Evolutionary conservation across 2,797 vertebrate species (phyloP).

Genomic region (Malurus splendens): DNA sequence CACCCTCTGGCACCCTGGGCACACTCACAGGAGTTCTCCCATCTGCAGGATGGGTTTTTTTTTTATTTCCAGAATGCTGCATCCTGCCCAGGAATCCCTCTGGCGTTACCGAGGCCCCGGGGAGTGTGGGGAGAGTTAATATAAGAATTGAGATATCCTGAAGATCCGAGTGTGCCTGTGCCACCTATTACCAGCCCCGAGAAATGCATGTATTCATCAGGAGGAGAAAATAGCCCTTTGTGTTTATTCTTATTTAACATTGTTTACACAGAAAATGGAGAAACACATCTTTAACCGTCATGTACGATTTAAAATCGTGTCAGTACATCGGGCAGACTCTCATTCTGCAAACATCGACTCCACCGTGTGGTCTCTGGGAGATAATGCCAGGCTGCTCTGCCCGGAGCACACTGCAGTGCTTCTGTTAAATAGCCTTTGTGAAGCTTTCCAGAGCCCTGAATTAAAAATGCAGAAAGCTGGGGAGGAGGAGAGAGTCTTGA

Average conservation of each 20-base stretch:
- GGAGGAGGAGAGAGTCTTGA: background rate
- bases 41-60: background rate
- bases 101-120: background rate
- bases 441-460: conserved; percentile 29
- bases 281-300: conserved; percentile 55
- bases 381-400: conserved; percentile 36
- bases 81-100: background rate
- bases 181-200: background rate
- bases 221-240: conserved; percentile 43
- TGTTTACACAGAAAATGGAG: conserved; percentile 67
- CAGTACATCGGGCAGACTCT: background rate
- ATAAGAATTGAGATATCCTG: conserved; percentile 18
- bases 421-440: conserved; percentile 39
- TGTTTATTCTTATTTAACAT: conserved; percentile 63
- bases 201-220: conserved; percentile 25
- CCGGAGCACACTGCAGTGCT: conserved; percentile 13
- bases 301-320: conserved; percentile 42
- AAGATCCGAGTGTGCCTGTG: background rate
- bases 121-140: background rate
- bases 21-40: background rate
- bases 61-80: background rate
- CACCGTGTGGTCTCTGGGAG: conserved; percentile 61
- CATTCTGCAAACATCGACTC: conserved; percentile 65
- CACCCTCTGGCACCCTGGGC: background rate
- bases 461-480: conserved; percentile 19